Evolutionary conservation across 2,797 vertebrate genomes (phyloP), one percentile per base, ranked within the genome.

Genomic region (Sarcoramphus papa): DNA sequence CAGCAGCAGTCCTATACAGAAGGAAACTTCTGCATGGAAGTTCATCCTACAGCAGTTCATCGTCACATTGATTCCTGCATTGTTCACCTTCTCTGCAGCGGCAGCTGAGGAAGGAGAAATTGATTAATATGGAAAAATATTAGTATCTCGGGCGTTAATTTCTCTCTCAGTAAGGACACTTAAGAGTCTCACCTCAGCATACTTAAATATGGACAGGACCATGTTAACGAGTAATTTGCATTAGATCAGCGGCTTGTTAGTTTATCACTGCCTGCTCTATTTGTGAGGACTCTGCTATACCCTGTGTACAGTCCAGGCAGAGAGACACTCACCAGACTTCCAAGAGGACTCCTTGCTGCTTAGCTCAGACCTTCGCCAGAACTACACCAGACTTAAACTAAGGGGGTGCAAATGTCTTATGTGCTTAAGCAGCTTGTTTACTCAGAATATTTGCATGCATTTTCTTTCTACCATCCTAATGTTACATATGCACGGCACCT

Each of bases 401-500:
- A 50, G 30, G 48, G 10, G 40, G 13, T 54, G 15, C 9, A 77
- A 76, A 56, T 59, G 53, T 23, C 31, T 15, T 30, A 27, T 8
- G 17, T 23, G 35, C 30, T 48, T 28, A n/a, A 63, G 35, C 21
- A 85, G 33, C 45, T 81, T 47, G 7, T 54, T 93, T 72, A 28
- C 45, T 74, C 56, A 45, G n/a, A 84, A 17, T 50, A 43, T 35
- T 37, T 56, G 45, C 28, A 41, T 28, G 41, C 23, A 12, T 51
- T 88, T 88, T 73, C 41, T 68, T 78, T 51, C 20, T 67, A 33
- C 25, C 24, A 70, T 6, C 7, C 47, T 64, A 43, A 27, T 14
- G 17, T 54, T 65, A 64, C 10, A 13, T 2, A 37, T 2, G n/a
- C 31, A 45, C 0, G 0, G 16, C 25, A 74, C 6, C 30, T 65